Percentiles rank a stretch among this genome's conserved stretches.
These are phyloP conservation scores for Acrocephalus scirpaceus DNA, from an alignment of 2,797 vertebrate species.

Conservation along the genomic window DNA sequence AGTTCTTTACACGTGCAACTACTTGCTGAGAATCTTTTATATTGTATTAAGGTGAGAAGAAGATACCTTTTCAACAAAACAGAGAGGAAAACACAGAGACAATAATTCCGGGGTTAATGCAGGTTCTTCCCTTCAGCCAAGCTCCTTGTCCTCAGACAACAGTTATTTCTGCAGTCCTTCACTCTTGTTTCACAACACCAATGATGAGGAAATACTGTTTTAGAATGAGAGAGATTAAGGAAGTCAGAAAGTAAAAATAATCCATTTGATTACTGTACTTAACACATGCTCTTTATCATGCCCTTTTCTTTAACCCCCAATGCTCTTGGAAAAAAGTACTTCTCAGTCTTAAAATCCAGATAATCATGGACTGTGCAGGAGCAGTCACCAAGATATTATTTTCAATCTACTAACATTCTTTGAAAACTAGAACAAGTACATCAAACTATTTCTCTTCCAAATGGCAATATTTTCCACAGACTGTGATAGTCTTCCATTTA, in stretches of 20 bases:
- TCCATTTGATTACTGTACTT: not conserved
- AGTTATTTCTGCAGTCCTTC: conserved; percentile 25
- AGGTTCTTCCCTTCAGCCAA: conserved; percentile 41
- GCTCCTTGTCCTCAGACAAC: conserved; percentile 23
- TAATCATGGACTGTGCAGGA: accelerated
- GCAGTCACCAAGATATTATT: not conserved
- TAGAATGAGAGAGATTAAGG: conserved; percentile 23
- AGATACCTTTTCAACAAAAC: conserved; percentile 1
- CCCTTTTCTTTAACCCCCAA: not conserved
- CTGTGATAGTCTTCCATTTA: not conserved
- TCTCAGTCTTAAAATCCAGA: not conserved
- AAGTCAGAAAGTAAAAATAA: conserved; percentile 29
- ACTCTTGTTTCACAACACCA: conserved; percentile 4
- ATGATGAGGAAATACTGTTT: conserved; percentile 41
- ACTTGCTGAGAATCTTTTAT: not conserved
- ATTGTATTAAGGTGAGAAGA: not conserved
- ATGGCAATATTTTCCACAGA: not conserved
- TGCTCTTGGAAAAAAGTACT: not conserved
- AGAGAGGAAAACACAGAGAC: not conserved
- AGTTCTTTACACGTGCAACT: not conserved
- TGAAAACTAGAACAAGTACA: not conserved
- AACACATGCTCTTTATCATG: not conserved
- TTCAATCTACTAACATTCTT: not conserved
- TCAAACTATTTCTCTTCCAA: not conserved
- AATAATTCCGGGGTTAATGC: conserved; percentile 6